Evolutionary conservation across 2,797 vertebrate species (phyloP), one percentile per base, ranked within the genome.

Genomic region (Xerus rutilus): DNA sequence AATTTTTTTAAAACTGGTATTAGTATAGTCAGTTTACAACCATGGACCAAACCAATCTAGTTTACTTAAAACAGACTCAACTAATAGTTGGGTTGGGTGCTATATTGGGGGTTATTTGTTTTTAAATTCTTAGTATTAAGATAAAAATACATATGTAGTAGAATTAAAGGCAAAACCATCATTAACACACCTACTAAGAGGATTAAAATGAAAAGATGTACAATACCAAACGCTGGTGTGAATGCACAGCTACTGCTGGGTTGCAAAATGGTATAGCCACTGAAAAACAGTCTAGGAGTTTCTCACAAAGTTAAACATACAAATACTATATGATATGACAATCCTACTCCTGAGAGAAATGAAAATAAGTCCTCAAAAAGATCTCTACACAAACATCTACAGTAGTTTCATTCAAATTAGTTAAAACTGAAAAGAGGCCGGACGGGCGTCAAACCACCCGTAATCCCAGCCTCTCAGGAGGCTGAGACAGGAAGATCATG

Each of bases 51-150:
- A 93, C 3, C 3, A 84, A 96, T 39, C n/a, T 25, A 77, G 39
- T 92, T 92, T 43, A 86, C 78, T 78, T 81, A 77, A 96, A 95
- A 85, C 10, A 93, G 39, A 65, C 20, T 92, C 5, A 82, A 64
- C 49, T 72, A 89, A 70, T 43, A 86, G 83, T 25, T 17, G 91
- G 1, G 17, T 21, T 25, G 93, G 69, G 93, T 88, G 28, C 49
- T 76, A 81, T 86, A 76, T 52, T 82, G 86, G 84, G 28, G 28
- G 47, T 96, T 70, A 95, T 52, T 57, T 74, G 5, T 43, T 96
- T 97, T 93, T 32, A 95, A 93, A 32, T 82, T 94, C 73, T 97
- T 93, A 95, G 14, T 74, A 89, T 35, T 78, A 47, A 95, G 88
- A 95, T 76, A 93, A 47, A n/a, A 10, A 91, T 62, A 96, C 59